Evolutionary conservation across 2,888 invertebrate species (phyloP), one percentile per base, ranked within the genome.

Genomic region (Cylindroiulus punctatus): DNA sequence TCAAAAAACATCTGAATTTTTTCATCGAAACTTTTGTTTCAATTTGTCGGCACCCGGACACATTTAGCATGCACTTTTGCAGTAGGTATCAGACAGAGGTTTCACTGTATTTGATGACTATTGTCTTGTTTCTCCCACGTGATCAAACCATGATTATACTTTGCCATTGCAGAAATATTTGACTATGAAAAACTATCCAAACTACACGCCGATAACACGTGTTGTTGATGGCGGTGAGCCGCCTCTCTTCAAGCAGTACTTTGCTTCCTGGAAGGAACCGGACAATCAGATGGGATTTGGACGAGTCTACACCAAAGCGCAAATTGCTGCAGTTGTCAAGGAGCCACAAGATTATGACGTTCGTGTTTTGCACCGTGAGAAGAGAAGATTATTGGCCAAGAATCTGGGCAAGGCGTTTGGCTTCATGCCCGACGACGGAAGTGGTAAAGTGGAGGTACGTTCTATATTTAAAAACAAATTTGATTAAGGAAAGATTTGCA

Each of bases 241-340:
- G 0, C 94, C 95, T 0, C 93, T 94, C 10, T 98, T 98, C 92
- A 96, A 96, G 89, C 97, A 97, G 89, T 97, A 96, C 92, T 97
- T 97, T 91, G 91, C 93, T 2, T 93, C 94, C 0, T 97, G 97
- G 97, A 93, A 94, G 81, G 94, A 94, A 88, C 90, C 89, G 12
- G 88, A 88, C 22, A 94, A 94, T 88, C 89, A 89, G 32, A 88
- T 89, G 65, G 90, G 90, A 8, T 88, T 91, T 42, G 91, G 90
- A 42, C 89, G 90, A 86, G 89, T 90, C 22, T 90, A 90, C 88
- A 89, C 90, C 4, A 84, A 89, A 57, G 90, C 90, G 84, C 89
- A 90, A 65, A 90, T 90, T 86, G 40, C 44, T 22, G 82, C 85
- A n/a, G 83, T 84, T 42, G 36, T 22, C 52, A 87, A 87, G 36